phyloP scores from a whole-genome alignment of 2,113 vertebrate species.

The Bungarus multicinctus region DNA sequence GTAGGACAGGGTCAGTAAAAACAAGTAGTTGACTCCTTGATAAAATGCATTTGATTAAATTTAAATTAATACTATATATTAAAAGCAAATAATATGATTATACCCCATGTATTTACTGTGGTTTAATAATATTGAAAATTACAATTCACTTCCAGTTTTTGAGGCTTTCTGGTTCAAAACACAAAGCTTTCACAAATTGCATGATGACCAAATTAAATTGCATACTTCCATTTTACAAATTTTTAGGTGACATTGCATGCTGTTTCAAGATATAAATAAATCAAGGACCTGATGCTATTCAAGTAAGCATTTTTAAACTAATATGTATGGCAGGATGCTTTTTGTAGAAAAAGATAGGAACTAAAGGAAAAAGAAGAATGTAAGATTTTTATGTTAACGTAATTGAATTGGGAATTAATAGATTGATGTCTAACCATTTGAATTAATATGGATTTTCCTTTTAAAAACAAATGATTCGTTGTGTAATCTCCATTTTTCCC shows the following conservation, averaged over 20 bases:
- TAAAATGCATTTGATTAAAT: not conserved
- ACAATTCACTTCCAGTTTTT: not conserved
- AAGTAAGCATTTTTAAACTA: not conserved
- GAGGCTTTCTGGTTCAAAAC: not conserved
- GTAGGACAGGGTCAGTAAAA: not conserved
- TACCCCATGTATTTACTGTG: not conserved
- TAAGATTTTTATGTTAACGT: not conserved
- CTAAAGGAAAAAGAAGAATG: conserved; percentile 6
- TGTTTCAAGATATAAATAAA: not conserved
- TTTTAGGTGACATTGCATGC: not conserved
- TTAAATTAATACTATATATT: not conserved
- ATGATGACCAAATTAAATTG: not conserved
- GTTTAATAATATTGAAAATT: not conserved
- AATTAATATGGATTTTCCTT: not conserved
- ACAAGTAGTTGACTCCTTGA: not conserved
- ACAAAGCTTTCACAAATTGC: not conserved
- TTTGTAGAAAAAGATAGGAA: not conserved
- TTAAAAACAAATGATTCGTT: not conserved
- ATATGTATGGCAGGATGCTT: not conserved
- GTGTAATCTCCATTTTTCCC: not conserved
- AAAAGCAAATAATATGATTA: not conserved
- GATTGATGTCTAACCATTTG: not conserved
- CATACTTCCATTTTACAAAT: not conserved
- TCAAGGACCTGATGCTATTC: not conserved
- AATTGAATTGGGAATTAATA: not conserved